Evolutionary conservation across 1,140 invertebrate genomes (phyloP).

Genomic region (Drosophila subobscura): DNA sequence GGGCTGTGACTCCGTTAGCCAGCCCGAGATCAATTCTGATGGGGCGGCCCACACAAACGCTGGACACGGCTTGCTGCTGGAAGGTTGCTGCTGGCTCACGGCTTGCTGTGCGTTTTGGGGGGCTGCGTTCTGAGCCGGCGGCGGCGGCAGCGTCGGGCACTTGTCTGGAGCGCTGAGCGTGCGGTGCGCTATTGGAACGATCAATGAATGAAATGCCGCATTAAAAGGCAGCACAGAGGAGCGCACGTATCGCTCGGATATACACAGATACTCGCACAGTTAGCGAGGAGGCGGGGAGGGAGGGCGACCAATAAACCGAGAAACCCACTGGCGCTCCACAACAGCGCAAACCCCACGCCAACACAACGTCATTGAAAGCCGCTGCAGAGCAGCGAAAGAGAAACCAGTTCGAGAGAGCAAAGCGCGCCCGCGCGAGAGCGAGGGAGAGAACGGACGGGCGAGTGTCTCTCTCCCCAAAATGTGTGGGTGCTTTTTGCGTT

Average conservation of each 20-base stretch:
- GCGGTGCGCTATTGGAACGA: constrained; percentile 75
- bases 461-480: constrained; percentile 35
- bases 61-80: not conserved
- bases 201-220: constrained; percentile 81
- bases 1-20: constrained; percentile 77
- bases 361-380: constrained; percentile 69
- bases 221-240: constrained; percentile 58
- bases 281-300: not conserved
- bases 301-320: constrained; percentile 75
- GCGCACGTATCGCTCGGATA: constrained; percentile 62
- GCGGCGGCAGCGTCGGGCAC: constrained; percentile 10
- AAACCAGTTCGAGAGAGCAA: constrained; percentile 60
- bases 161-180: constrained; percentile 68
- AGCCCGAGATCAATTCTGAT: constrained; percentile 47
- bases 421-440: constrained; percentile 18
- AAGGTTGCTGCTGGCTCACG: too few relatives aligned
- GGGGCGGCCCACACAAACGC: constrained; percentile 53
- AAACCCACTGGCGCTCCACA: constrained; percentile 71
- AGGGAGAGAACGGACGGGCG: not conserved
- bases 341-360: constrained; percentile 34
- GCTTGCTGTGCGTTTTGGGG: not conserved
- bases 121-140: constrained; percentile 12
- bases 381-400: constrained; percentile 27
- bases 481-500: constrained; percentile 77
- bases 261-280: constrained; percentile 39